Evolutionary conservation across 1,140 invertebrate species (phyloP), one percentile per base, ranked within the genome.

Genomic region (Periplaneta americana): DNA sequence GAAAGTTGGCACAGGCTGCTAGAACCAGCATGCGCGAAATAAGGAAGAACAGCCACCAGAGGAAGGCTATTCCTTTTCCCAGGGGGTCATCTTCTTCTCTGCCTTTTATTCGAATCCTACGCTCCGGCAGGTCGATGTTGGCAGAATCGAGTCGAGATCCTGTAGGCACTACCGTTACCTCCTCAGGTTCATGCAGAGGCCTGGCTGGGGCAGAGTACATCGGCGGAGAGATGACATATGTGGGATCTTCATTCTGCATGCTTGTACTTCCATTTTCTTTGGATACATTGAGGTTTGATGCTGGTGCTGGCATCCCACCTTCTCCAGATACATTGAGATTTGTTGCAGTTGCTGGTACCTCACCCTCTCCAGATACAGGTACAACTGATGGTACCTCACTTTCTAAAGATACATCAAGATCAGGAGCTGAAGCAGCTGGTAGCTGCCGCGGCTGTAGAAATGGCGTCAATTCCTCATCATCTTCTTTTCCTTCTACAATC

Each of bases 21-120:
- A 95, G 90, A n/a, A 93, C 90, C 18, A 95, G 87, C 86, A 95
- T 88, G 39, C 94, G 89, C 22, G 92, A 89, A 8, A 92, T 84
- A 34, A 95, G 91, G 84, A 94, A 95, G 31, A 91, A 88, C 75
- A 93, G 93, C 94, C 94, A 95, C 85, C 93, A 94, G 18, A 93
- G 86, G 84, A 93, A 94, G 17, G 93, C 89, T 15, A 94, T 86
- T 11, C 92, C 87, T 82, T 91, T 91, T 15, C 92, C 93, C 0
- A 92, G 89, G 5, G 91, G 89, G 84, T 95, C 93, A 84, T 94
- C 93, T 84, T 94, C 92, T 83, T 93, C 91, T 1, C 93, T 88
- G 10, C 92, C 92, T 75, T 93, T 88, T 0, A 85, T 80, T 15
- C 86, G 85, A 80, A 87, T 84, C 57, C 82, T 87, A 76, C 87